These are phyloP conservation scores for Popillia japonica DNA, from an alignment of 1,140 invertebrate species.

Conservation along the genomic window DNA sequence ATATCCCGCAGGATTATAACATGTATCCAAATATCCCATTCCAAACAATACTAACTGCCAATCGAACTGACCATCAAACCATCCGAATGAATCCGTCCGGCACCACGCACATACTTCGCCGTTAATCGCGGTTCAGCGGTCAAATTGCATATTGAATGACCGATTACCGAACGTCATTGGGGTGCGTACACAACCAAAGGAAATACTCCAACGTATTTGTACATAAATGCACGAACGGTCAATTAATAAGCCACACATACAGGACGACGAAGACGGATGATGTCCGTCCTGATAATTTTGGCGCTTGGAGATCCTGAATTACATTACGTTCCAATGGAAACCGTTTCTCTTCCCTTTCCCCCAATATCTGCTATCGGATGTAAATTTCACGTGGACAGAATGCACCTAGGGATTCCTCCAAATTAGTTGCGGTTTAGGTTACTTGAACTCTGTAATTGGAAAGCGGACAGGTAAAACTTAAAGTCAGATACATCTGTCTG, in stretches of 20 bases:
- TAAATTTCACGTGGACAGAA: background rate
- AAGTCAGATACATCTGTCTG: too few relatives aligned
- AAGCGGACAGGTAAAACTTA: too few relatives aligned
- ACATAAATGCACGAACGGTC: background rate
- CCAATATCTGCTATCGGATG: background rate
- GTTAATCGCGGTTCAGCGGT: conserved; percentile 11
- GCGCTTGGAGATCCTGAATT: background rate
- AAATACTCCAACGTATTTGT: background rate
- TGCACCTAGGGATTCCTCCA: background rate
- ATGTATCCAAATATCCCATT: background rate
- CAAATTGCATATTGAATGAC: background rate
- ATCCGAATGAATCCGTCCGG: background rate
- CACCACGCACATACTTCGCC: background rate
- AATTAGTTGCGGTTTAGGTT: background rate
- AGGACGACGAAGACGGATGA: background rate
- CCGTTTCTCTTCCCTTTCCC: background rate
- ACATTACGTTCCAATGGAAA: background rate
- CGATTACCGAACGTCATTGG: background rate
- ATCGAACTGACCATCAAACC: background rate
- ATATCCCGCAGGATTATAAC: background rate
- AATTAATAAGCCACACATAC: background rate
- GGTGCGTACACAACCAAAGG: background rate
- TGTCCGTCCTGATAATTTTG: background rate
- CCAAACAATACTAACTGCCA: background rate
- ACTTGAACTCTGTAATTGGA: background rate